Base-by-base conservation (phyloP, 1,140 invertebrate species). In the Drosophila nannoptera region DNA sequence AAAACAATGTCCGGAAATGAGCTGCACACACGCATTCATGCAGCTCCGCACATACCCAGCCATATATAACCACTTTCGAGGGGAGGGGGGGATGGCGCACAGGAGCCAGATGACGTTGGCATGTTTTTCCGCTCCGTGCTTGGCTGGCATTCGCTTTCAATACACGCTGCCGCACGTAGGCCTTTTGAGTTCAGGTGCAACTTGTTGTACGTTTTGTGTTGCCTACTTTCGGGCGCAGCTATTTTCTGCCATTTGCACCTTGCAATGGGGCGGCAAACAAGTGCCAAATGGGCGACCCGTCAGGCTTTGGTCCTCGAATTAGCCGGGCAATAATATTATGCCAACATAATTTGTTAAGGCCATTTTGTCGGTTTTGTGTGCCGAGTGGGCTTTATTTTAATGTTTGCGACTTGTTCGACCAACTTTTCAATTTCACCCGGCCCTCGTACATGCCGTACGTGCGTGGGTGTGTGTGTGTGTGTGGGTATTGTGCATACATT, bases 1-100 rank as follows among this genome's bases (percentile, higher is more conserved):
- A 86, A 84, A 84, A 84, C 81, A 84, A 84, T 84, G 77, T 48
- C 77, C 74, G 81, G 81, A 84, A 84, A 84, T 84, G 81, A 87
- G 81, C 66, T 77, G 75, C 68, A 81, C 62, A 71, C 77, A 86
- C 69, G 74, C 80, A 77, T 50, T 6, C 48, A 50, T 22, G 12
- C 38, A 61, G 36, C 64, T 31, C 42, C 35, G 29, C 35, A 58
- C 61, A 54, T 36, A 55, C 31, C 36, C 40, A n/a, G 31, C 16
- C 22, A 22, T 22, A 22, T 22, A 22, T 22, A 22, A 22, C 22
- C 22, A 22, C 22, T 22, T 22, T 22, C 22, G 22, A n/a, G n/a
- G n/a, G n/a, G n/a, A n/a, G n/a, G n/a, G n/a, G n/a, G n/a, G 22
- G 22, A 1, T 22, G 22, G 22, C 22, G 22, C 62, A 65, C 43